Conservation (phyloP, 2,888 invertebrate genomes). For the Muschampia plurimacula region DNA sequence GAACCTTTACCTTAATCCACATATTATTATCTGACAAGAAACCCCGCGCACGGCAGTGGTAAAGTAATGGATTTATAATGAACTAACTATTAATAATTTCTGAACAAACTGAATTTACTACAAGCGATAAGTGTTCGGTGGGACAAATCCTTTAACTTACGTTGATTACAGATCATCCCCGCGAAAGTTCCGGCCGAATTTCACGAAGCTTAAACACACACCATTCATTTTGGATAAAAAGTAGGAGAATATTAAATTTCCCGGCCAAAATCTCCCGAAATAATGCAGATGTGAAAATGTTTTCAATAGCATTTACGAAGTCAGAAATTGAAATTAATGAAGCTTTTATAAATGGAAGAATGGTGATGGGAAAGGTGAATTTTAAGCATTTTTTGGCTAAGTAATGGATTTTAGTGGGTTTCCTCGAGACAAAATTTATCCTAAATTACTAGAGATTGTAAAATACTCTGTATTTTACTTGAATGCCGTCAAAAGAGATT, state of each 20-base stretch:
- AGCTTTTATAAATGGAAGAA: conserved; percentile 15
- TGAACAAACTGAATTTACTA: neutral
- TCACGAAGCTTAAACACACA: conserved; percentile 33
- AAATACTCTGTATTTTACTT: neutral
- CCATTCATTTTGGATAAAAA: conserved; percentile 31
- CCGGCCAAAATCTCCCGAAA: conserved; percentile 18
- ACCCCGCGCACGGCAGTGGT: no score
- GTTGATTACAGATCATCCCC: conserved; percentile 61
- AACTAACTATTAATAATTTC: neutral
- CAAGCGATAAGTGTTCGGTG: neutral
- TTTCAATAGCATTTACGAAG: conserved; percentile 23
- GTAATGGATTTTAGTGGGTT: conserved; percentile 5
- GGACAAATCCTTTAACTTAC: conserved; percentile 52
- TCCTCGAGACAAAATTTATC: neutral
- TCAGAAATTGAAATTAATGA: conserved; percentile 34
- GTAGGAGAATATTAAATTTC: conserved; percentile 25
- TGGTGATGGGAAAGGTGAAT: conserved; percentile 1
- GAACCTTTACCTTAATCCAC: no score
- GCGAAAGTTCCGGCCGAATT: conserved; percentile 44
- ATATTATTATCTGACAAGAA: no score
- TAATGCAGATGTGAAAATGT: conserved; percentile 26
- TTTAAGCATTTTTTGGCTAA: neutral
- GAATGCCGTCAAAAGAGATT: no score
- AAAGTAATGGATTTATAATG: no score
- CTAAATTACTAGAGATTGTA: neutral